A percentile compares a stretch with the other conserved stretches of the same genome.
phyloP scores from a whole-genome alignment of 2,888 invertebrate genomes.

The Bellardia pandia region DNA sequence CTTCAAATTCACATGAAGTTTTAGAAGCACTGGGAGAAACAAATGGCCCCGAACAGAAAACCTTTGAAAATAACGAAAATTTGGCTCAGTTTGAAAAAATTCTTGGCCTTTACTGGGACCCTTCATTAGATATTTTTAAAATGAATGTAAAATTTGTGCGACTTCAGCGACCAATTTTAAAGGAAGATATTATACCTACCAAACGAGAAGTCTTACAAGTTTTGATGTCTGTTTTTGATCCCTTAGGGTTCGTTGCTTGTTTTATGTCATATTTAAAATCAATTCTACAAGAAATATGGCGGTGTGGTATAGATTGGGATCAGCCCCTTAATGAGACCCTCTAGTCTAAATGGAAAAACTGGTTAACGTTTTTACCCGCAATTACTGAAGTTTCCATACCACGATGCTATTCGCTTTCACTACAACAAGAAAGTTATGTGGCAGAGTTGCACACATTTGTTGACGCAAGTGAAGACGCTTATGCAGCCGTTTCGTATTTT shows the following conservation, averaged over 20 bases:
- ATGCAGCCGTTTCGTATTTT: conserved; percentile 51
- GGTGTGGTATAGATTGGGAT: conserved; percentile 38
- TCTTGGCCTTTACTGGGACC: too few species aligned
- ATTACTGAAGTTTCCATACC: background rate
- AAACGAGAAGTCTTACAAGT: conserved; percentile 50
- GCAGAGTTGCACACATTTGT: conserved; percentile 44
- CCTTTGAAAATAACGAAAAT: conserved; percentile 6
- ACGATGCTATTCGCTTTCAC: background rate
- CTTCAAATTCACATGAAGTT: conserved; percentile 35
- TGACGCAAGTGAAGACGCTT: conserved; percentile 41
- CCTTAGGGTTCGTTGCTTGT: conserved; percentile 31
- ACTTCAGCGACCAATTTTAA: conserved; percentile 20
- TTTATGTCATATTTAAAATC: conserved; percentile 45
- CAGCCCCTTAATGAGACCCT: conserved; percentile 20
- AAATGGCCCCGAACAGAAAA: background rate
- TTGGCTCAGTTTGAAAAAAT: background rate
- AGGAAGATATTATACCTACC: conserved; percentile 29
- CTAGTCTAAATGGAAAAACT: background rate
- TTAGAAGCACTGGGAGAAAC: background rate
- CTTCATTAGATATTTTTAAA: too few species aligned
- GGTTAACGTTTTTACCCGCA: background rate
- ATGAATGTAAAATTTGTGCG: conserved; percentile 43
- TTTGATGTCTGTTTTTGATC: conserved; percentile 52
- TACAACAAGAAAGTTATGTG: conserved; percentile 15
- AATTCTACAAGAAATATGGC: conserved; percentile 37